phyloP scores from a whole-genome alignment of 2,888 invertebrate genomes.

The Drosophila siamana region DNA sequence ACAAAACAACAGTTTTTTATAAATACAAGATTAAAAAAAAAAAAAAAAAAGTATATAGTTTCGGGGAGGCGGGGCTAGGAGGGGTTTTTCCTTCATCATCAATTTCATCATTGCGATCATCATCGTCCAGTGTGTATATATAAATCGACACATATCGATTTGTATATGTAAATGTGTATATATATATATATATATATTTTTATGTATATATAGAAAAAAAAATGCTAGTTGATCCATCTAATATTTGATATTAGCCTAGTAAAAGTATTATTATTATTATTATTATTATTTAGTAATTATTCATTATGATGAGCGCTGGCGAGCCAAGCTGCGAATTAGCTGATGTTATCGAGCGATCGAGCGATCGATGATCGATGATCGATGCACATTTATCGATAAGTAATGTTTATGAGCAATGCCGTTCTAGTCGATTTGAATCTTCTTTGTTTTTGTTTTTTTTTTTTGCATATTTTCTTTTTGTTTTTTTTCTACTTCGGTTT shows the following conservation, averaged over 20 bases:
- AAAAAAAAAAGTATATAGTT: slow-evolving; percentile 14
- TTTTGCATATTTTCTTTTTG: neutral
- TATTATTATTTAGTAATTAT: slow-evolving; percentile 14
- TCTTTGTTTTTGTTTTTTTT: slow-evolving; percentile 1
- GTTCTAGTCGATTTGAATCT: neutral
- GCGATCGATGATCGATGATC: no score
- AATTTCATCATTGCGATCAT: neutral
- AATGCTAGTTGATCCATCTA: slow-evolving; percentile 78
- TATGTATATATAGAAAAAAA: slow-evolving; percentile 60
- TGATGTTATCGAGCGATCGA: slow-evolving; percentile 13
- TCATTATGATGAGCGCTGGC: slow-evolving; percentile 41
- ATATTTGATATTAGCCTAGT: slow-evolving; percentile 75
- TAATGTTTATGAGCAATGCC: slow-evolving; percentile 53
- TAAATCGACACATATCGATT: slow-evolving; percentile 26
- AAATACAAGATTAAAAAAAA: slow-evolving; percentile 70
- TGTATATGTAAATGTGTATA: slow-evolving; percentile 17
- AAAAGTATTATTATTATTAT: slow-evolving; percentile 58
- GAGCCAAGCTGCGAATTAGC: slow-evolving; percentile 37
- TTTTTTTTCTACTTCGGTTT: neutral
- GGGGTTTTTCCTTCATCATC: slow-evolving; percentile 30
- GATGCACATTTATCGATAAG: slow-evolving; percentile 11
- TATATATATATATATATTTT: slow-evolving; percentile 29
- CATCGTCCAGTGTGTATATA: no score
- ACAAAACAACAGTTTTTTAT: slow-evolving; percentile 69
- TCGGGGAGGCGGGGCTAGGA: slow-evolving; percentile 20